Evolutionary conservation across 1,140 invertebrate species (phyloP), one percentile per base, ranked within the genome.

Genomic region (fruit fly (Drosophila melanogaster)): DNA sequence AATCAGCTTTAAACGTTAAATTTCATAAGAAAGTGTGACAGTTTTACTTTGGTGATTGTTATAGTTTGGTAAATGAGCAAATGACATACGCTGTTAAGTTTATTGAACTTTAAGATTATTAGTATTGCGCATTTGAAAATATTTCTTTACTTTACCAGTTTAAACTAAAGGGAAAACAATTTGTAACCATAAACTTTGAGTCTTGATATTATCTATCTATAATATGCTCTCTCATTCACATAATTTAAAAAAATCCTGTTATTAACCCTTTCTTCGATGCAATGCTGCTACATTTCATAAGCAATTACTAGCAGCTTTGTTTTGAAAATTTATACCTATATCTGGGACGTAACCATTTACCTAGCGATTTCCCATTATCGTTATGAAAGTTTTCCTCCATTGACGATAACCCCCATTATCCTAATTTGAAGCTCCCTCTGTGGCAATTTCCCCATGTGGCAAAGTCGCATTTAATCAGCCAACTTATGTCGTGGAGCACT

Each of bases 381-480:
- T 43, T 67, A 37, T 35, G 19, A 26, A 24, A 67, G 60, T 67
- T 65, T 37, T 24, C 26, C 64, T 59, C 30, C 60, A 51, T 15
- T 67, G 24, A 22, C 30, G n/a, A 26, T 33, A 64, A 64, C 58
- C 58, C 35, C 30, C 24, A 40, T 33, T 30, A 33, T 41, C n/a
- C 56, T 41, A 61, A 61, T 40, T 51, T 19, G 30, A 14, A 12
- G 49, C 49, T 51, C 49, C 49, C 38, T 24, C 19, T n/a, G 15
- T 43, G 54, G 38, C 47, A 24, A 30, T 69, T 67, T 50, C 46
- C 64, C 66, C 41, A 70, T 67, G 62, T 41, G 70, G 41, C 55
- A 54, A 11, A 11, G 38, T 43, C 67, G 47, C 51, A 73, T 62
- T 74, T 71, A 71, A 69, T 62, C 56, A 61, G 49, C 19, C 49